These are phyloP conservation scores for Asarcornis scutulata DNA, from an alignment of 2,113 vertebrate species.

Conservation along the genomic window DNA sequence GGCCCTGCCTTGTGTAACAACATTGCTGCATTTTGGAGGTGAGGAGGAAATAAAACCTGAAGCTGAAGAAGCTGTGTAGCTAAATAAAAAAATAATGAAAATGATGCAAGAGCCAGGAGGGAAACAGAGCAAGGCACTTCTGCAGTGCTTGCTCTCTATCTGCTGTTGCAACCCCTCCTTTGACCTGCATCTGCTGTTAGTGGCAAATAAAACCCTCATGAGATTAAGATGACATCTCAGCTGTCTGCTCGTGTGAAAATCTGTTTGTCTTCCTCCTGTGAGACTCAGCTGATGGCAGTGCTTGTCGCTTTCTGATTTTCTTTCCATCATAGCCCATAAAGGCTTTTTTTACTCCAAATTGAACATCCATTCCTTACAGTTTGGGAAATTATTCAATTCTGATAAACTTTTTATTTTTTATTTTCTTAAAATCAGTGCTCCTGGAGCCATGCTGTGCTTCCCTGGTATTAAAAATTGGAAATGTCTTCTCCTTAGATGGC, in stretches of 20 bases:
- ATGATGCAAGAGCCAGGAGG: background rate
- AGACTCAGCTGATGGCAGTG: background rate
- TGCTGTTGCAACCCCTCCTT: background rate
- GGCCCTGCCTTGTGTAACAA: rapidly evolving
- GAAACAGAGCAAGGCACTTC: background rate
- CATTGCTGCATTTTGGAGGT: background rate
- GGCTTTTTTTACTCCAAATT: background rate
- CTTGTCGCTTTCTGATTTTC: background rate
- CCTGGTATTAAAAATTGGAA: background rate
- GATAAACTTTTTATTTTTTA: background rate
- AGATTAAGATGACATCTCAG: slow-evolving; percentile 12
- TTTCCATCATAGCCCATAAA: background rate
- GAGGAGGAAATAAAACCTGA: background rate
- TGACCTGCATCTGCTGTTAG: background rate
- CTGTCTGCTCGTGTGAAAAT: background rate
- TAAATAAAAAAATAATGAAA: background rate
- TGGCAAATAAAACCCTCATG: background rate
- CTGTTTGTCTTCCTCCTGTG: background rate
- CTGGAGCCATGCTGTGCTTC: background rate
- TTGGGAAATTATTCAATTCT: background rate
- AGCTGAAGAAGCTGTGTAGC: background rate
- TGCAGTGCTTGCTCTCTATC: rapidly evolving
- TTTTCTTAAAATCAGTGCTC: background rate
- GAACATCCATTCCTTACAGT: background rate
- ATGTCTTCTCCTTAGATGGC: background rate